Evolutionary conservation across 2,888 invertebrate genomes (phyloP), one percentile per base, ranked within the genome.

Genomic region (Ophraella communa): DNA sequence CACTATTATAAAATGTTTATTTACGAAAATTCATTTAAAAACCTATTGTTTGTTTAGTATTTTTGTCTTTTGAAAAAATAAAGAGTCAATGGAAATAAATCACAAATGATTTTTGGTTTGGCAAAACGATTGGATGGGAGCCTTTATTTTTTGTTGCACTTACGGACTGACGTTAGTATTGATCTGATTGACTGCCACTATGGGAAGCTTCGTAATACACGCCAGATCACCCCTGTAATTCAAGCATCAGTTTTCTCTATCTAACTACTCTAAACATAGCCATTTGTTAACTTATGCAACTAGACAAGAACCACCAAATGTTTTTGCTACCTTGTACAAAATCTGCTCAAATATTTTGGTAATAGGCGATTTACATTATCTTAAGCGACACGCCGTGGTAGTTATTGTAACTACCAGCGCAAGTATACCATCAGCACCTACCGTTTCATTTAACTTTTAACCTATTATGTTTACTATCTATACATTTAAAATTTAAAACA

Each of bases 141-240:
- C 52, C 47, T 44, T 59, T 30, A 11, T 30, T 30, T 30, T 30
- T 30, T 30, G 8, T 30, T 52, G 27, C 42, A 71, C 73, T 72
- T 71, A 65, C 76, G 73, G 70, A 83, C 83, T 84, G 83, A 83
- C 83, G 82, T 60, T 60, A 52, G 53, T 30, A 30, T 52, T 52
- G 17, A 14, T 20, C 60, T 53, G 52, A 44, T 60, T 60, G 52
- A 79, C 75, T 69, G 80, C 76, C 68, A 79, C 64, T 54, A 62
- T 61, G 51, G 73, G 71, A 66, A 78, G 78, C 78, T 82, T 82
- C 71, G 80, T 78, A 73, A 83, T 82, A 76, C 81, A 76, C 73
- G 83, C 82, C 74, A 84, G 78, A 77, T 86, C 86, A 76, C 86
- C 86, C 85, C 86, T 86, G 86, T 81, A 86, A 86, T 74, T 77